These are phyloP conservation scores for Calameuta pallipes DNA, from an alignment of 2,888 invertebrate genomes.

Conservation along the genomic window DNA sequence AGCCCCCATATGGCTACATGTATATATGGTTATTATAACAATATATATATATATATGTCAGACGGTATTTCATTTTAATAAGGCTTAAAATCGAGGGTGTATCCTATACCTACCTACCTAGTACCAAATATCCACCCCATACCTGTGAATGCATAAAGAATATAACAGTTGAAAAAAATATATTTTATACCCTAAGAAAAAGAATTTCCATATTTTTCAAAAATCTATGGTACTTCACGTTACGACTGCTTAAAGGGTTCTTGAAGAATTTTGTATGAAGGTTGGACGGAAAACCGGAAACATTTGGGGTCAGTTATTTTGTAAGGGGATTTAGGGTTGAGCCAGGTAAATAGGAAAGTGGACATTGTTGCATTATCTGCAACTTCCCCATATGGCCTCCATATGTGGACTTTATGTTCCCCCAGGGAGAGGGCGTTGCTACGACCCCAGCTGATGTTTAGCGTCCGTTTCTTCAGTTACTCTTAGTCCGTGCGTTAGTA, in stretches of 20 bases:
- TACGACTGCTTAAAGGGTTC: neutral
- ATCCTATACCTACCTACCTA: neutral
- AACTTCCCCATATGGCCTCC: constrained; percentile 44
- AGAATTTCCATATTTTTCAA: neutral
- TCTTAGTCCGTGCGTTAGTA: constrained; percentile 49
- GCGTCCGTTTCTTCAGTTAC: constrained; percentile 53
- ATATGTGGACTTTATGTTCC: constrained; percentile 44
- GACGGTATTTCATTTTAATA: neutral
- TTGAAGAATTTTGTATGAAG: neutral
- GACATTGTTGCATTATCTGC: constrained; percentile 4
- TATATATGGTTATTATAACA: too few relatives aligned
- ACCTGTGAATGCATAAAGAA: neutral
- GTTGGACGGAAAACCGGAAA: neutral
- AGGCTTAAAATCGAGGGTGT: neutral
- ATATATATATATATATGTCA: neutral
- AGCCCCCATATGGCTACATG: constrained; percentile 14
- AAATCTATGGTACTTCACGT: neutral
- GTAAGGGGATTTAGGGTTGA: neutral
- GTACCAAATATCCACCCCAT: neutral
- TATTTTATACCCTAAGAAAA: neutral
- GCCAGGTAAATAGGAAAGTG: constrained; percentile 8
- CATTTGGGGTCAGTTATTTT: neutral
- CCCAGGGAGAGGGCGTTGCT: constrained; percentile 33
- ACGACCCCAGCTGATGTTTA: constrained; percentile 58
- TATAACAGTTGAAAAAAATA: neutral